Conservation (phyloP, 1,140 invertebrate genomes). For the Caenorhabditis inopinata region DNA sequence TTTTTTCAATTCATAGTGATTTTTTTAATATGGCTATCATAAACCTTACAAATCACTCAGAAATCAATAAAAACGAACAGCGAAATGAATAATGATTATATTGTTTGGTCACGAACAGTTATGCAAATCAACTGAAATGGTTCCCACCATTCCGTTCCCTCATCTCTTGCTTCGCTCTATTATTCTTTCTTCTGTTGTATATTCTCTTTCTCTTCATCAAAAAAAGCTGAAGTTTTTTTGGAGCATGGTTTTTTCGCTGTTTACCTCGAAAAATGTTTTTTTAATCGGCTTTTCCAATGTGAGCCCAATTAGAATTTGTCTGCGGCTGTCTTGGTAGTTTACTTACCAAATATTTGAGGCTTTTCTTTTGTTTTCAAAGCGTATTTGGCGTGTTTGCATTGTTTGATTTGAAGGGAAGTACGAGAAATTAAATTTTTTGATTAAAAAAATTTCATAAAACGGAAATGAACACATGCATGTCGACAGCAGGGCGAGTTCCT, state of each 20-base stretch:
- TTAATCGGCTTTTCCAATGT: too few species aligned
- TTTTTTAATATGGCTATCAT: not conserved
- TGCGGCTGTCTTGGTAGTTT: not conserved
- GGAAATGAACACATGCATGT: too few species aligned
- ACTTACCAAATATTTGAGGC: not conserved
- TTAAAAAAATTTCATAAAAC: too few species aligned
- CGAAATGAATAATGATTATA: constrained; percentile 20
- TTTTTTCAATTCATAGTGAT: not conserved
- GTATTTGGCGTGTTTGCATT: not conserved
- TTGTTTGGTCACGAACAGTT: constrained; percentile 32
- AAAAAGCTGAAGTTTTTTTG: too few species aligned
- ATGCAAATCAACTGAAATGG: constrained; percentile 9
- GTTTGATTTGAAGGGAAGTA: not conserved
- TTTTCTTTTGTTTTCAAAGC: not conserved
- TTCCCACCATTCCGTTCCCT: constrained; percentile 19
- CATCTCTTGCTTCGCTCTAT: not conserved
- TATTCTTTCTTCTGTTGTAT: not conserved
- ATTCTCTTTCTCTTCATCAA: too few species aligned
- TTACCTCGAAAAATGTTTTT: too few species aligned
- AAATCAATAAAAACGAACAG: not conserved
- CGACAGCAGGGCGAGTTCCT: too few species aligned
- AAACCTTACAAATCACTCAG: not conserved
- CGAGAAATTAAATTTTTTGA: not conserved
- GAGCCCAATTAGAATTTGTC: too few species aligned
- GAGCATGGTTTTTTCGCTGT: too few species aligned